These are phyloP conservation scores for Cephus sareptanus DNA, from an alignment of 2,888 invertebrate species.

Conservation along the genomic window DNA sequence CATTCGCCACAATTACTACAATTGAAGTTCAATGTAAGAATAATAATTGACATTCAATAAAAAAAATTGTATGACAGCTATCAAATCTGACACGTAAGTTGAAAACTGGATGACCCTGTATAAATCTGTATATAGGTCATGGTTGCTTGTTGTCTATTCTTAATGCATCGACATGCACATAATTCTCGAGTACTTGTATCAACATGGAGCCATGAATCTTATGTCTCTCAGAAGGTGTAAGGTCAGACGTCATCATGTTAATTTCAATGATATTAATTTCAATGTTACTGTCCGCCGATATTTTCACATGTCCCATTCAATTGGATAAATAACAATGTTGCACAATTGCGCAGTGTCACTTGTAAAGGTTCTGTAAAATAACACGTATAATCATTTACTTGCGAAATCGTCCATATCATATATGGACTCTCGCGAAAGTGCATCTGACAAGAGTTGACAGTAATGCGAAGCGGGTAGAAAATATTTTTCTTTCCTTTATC, in stretches of 20 bases:
- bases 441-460: background rate
- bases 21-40: background rate
- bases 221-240: background rate
- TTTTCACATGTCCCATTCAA: background rate
- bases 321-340: background rate
- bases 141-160: background rate
- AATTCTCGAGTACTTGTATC: background rate
- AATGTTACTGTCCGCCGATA: background rate
- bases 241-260: background rate
- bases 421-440: background rate
- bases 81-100: background rate
- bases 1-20: background rate
- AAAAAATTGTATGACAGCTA: background rate
- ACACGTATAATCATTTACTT: background rate
- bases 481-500: background rate
- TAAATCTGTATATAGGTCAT: background rate
- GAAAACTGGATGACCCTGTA: background rate
- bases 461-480: background rate
- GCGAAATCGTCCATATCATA: background rate
- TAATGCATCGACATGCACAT: background rate
- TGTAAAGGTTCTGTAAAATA: background rate
- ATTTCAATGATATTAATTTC: background rate
- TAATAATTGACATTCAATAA: background rate
- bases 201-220: background rate
- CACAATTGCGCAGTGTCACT: background rate